Conservation (phyloP, 1,140 invertebrate species). For the Drosophila orosa region DNA sequence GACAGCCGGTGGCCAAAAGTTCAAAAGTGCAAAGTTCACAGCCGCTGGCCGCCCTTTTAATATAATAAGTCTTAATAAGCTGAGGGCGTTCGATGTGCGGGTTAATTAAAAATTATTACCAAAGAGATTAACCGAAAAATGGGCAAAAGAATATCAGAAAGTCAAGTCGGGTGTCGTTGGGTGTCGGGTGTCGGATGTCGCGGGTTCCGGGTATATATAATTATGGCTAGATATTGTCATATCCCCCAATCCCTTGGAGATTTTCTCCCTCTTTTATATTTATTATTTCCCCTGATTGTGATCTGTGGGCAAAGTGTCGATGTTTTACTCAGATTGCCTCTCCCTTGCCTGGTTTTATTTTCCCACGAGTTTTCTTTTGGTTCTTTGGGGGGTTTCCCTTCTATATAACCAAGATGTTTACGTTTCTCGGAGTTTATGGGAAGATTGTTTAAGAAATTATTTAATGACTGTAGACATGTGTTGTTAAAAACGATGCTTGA, state of each 20-base stretch:
- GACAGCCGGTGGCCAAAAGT: constrained; percentile 21
- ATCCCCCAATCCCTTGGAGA: neutral
- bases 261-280: neutral
- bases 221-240: constrained; percentile 10
- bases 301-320: constrained; percentile 33
- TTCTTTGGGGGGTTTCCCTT: constrained; percentile 1
- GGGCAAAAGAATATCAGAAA: constrained; percentile 10
- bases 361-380: constrained; percentile 2
- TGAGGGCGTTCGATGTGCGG: constrained; percentile 52
- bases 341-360: constrained; percentile 10
- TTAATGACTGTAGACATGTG: constrained; percentile 7
- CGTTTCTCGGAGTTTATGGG: constrained; percentile 7
- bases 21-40: constrained; percentile 51
- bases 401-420: constrained; percentile 11
- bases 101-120: constrained; percentile 74
- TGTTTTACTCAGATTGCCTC: constrained; percentile 19
- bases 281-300: constrained; percentile 7
- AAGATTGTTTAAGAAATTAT: constrained; percentile 8
- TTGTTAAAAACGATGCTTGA: neutral
- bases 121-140: constrained; percentile 60
- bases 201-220: neutral
- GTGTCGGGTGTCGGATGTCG: neutral
- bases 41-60: constrained; percentile 10
- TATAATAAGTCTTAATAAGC: constrained; percentile 56
- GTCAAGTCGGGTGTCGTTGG: neutral